A percentile compares a stretch with the other conserved stretches of the same genome.
Conservation (phyloP, 2,888 invertebrate species). For the Blera fallax region DNA sequence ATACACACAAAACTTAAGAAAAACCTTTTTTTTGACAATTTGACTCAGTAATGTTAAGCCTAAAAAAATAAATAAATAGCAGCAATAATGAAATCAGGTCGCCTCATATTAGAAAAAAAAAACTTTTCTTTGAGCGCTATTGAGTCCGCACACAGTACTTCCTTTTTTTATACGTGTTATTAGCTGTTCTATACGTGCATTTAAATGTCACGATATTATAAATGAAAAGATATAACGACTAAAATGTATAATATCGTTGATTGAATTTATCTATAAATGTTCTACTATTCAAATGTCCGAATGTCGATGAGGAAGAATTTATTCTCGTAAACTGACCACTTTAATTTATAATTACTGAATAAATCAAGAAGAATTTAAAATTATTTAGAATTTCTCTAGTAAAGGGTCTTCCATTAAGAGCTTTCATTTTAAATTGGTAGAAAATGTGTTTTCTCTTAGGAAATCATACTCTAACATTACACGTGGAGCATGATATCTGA, state of each 20-base stretch:
- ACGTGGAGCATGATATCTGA: too few relatives aligned
- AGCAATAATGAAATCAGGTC: conserved; percentile 41
- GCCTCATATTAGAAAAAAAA: background rate
- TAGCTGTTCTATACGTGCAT: conserved; percentile 4
- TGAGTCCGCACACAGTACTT: conserved; percentile 48
- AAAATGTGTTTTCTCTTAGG: too few relatives aligned
- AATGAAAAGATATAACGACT: background rate
- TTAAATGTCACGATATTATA: background rate
- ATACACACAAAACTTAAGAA: conserved; percentile 41
- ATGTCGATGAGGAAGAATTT: conserved; percentile 12
- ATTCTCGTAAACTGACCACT: background rate
- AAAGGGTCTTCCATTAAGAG: too few relatives aligned
- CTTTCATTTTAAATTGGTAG: too few relatives aligned
- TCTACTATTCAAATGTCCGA: conserved; percentile 20
- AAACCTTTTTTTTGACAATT: conserved; percentile 23
- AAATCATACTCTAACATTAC: too few relatives aligned
- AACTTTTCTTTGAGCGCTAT: background rate
- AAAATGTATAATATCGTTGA: background rate
- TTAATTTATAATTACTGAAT: background rate
- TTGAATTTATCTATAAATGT: conserved; percentile 16
- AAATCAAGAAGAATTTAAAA: too few relatives aligned
- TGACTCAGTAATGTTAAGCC: conserved; percentile 38
- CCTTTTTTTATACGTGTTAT: conserved; percentile 19
- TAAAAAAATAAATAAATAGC: conserved; percentile 14
- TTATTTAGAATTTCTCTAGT: too few relatives aligned